A percentile compares a stretch with the other conserved stretches of the same genome.
Conservation (phyloP, 92 coral and sea anemone species). For the Porites evermanni region DNA sequence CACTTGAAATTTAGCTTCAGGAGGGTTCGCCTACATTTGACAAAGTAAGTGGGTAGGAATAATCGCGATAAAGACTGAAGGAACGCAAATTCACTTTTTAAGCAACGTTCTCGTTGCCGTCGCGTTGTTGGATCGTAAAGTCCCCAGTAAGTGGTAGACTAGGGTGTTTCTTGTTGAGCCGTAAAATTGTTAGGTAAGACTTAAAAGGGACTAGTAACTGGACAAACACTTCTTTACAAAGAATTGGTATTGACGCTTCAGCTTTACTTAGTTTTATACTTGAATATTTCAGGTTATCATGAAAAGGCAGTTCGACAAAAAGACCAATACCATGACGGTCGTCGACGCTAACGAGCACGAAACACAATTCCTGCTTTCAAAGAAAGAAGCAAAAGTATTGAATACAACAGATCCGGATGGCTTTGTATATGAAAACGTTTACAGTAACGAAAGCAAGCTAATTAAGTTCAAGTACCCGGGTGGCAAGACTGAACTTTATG, state of each 20-base stretch:
- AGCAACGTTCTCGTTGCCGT: too few relatives aligned
- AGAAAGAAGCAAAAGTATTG: slow-evolving; percentile 39
- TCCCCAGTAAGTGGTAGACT: too few relatives aligned
- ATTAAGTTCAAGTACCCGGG: slow-evolving; percentile 70
- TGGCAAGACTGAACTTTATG: slow-evolving; percentile 47
- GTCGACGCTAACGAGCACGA: slow-evolving; percentile 67
- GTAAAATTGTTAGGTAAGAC: too few relatives aligned
- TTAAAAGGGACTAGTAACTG: too few relatives aligned
- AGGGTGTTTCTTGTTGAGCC: too few relatives aligned
- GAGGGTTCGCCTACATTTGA: too few relatives aligned
- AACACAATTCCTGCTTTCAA: slow-evolving; percentile 48
- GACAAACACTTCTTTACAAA: background rate
- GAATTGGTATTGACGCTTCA: background rate
- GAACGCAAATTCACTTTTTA: too few relatives aligned
- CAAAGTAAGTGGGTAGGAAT: too few relatives aligned
- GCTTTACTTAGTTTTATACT: background rate
- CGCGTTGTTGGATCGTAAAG: too few relatives aligned
- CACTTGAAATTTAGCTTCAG: too few relatives aligned
- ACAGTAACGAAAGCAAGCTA: slow-evolving; percentile 36
- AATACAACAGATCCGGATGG: slow-evolving; percentile 77
- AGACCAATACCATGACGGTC: slow-evolving; percentile 46
- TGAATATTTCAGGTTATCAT: slow-evolving; percentile 51
- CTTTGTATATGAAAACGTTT: slow-evolving; percentile 56
- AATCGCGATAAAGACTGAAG: too few relatives aligned
- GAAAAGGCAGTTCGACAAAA: slow-evolving; percentile 40